Conservation (phyloP, 2,888 invertebrate species). For the Lissonota sp. region DNA sequence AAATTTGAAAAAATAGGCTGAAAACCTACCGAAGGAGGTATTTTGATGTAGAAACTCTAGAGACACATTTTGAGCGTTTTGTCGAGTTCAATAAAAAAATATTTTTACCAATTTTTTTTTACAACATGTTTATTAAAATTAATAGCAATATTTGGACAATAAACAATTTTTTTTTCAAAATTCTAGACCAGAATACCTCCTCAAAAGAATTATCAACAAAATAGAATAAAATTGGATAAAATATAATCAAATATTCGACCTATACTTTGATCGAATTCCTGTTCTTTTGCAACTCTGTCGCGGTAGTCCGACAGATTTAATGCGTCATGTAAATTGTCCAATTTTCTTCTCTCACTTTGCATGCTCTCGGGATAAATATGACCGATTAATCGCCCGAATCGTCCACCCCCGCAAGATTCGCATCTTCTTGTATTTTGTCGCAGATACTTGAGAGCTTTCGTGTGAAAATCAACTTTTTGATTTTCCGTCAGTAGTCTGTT, state of each 20-base stretch:
- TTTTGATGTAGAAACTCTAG: too few relatives aligned
- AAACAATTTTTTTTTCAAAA: not conserved
- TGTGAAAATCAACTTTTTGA: conserved; percentile 87
- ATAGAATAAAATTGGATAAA: too few relatives aligned
- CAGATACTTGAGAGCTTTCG: conserved; percentile 86
- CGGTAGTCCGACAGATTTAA: conserved; percentile 51
- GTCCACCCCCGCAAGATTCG: conserved; percentile 85
- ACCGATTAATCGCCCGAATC: conserved; percentile 85
- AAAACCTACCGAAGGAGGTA: too few relatives aligned
- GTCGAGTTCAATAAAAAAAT: too few relatives aligned
- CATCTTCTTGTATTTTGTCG: conserved; percentile 87
- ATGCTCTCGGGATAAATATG: conserved; percentile 77
- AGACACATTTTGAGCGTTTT: too few relatives aligned
- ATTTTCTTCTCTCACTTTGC: conserved; percentile 46
- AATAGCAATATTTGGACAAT: too few relatives aligned
- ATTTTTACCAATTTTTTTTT: too few relatives aligned
- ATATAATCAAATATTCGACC: not conserved
- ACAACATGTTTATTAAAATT: too few relatives aligned
- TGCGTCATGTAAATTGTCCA: conserved; percentile 59
- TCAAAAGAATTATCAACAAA: not conserved
- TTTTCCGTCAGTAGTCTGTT: conserved; percentile 86
- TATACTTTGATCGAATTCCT: conserved; percentile 35
- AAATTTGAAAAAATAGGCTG: too few relatives aligned
- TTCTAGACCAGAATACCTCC: not conserved
- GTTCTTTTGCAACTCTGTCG: conserved; percentile 12